Evolutionary conservation across 2,797 vertebrate species (phyloP), one percentile per base, ranked within the genome.

Genomic region (Acanthurus leucopareius): DNA sequence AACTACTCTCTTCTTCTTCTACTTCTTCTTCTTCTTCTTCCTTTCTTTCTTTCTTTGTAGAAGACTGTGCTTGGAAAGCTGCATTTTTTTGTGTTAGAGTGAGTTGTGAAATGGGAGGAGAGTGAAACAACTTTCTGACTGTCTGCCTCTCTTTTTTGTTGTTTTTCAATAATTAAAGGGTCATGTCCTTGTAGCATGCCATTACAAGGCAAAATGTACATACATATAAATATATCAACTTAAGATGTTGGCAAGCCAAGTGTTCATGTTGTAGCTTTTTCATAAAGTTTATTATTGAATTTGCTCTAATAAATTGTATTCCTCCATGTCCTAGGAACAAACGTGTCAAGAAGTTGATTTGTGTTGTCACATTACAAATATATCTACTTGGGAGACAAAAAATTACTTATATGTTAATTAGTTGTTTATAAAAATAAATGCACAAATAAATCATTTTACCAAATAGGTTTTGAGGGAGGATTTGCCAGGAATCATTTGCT

Each of bases 281-380:
- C 91, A 92, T 94, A 91, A 92, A 93, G 89, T 94, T 92, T 93
- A 92, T 92, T 92, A 93, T 92, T 91, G 88, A 95, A 93, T 93
- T 94, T 94, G 91, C 91, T 93, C 92, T 90, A 95, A 94, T 95
- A 95, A 95, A 95, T 92, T 84, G 91, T 93, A 91, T 92, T 89
- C 85, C 87, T 92, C 83, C 84, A 86, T 92, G 91, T 93, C 88
- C 89, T 91, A 92, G 86, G 82, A 88, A 79, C 42, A 28, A 61
- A 58, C 35, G 22, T 10, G 52, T 79, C 28, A 2, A n/a, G n/a
- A 20, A 67, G 20, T 52, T 66, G 19, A 20, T 73, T 70, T 16
- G 3, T 49, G 52, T 71, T 59, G 11, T 60, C 25, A 45, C n/a
- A 11, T 17, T 67, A 4, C 10, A 6, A 1, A 0, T 3, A 2